Evolutionary conservation across 2,888 invertebrate genomes (phyloP).

Genomic region (Parasteatoda lunata): DNA sequence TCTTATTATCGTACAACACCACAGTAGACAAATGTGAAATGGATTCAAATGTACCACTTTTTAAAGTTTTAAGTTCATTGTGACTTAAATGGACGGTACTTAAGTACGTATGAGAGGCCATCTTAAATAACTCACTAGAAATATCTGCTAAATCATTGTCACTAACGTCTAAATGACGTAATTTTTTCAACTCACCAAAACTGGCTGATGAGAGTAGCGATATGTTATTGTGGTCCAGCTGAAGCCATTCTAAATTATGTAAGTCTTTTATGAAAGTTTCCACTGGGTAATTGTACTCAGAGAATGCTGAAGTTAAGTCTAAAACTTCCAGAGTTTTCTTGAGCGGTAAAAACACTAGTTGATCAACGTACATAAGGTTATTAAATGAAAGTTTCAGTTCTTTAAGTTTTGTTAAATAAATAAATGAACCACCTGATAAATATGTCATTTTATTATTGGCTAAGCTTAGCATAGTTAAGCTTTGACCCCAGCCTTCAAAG

Average conservation of each 20-base stretch:
- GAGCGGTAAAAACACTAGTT: conserved; percentile 66
- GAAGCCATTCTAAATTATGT: conserved; percentile 69
- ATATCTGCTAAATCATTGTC: conserved; percentile 75
- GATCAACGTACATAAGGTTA: conserved; percentile 65
- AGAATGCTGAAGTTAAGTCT: conserved; percentile 85
- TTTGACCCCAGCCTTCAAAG: conserved; percentile 86
- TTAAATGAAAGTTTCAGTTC: conserved; percentile 73
- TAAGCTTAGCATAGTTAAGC: conserved; percentile 89
- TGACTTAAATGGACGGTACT: conserved; percentile 87
- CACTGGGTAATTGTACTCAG: conserved; percentile 60
- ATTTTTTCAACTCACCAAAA: conserved; percentile 82
- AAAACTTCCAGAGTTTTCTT: conserved; percentile 83
- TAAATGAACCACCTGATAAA: conserved; percentile 86
- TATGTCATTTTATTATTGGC: conserved; percentile 92
- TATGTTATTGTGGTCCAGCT: conserved; percentile 82
- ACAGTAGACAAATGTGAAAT: conserved; percentile 84
- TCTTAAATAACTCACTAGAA: conserved; percentile 80
- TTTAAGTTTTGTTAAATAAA: conserved; percentile 79
- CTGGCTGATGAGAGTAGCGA: conserved; percentile 82
- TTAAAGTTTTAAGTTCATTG: conserved; percentile 83
- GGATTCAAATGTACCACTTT: conserved; percentile 82
- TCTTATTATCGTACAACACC: conserved; percentile 83
- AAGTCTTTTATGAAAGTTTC: conserved; percentile 49
- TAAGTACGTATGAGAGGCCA: conserved; percentile 79
- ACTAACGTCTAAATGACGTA: conserved; percentile 79